Base-by-base conservation (phyloP, 2,888 invertebrate genomes). In the Aporophyla lueneburgensis region DNA sequence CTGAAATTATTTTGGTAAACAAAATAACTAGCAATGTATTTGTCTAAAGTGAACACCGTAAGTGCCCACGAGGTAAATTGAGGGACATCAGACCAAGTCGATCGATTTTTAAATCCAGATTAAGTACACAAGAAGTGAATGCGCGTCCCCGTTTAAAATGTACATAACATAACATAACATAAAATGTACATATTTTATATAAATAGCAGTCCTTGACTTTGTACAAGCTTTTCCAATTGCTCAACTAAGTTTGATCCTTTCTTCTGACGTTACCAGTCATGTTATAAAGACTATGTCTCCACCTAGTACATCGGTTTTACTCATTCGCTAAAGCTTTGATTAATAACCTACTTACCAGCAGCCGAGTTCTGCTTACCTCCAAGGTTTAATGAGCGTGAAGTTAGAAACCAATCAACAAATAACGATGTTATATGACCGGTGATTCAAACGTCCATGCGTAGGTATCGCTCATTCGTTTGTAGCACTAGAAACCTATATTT, bases 401-500 rank as follows among this genome's bases (percentile, higher is more conserved):
- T 43, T n/a, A 65, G 7, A 53, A 43, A 59, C n/a, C 63, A 59
- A 80, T 84, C 66, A 83, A 72, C 75, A 75, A 80, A 62, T 65
- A 80, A 74, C 46, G 61, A 59, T 49, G 56, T 56, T 77, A 62
- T 82, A 71, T 56, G 77, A 74, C n/a, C 14, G 53, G 43, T 83
- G 85, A 83, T 74, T 84, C 85, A 83, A 69, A 61, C 67, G 56
- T 61, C 27, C 56, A 65, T 16, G 59, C 76, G 58, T 56, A 63
- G 49, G 71, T 40, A 76, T 76, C 71, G 81, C 71, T 81, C 56
- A 76, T 61, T 71, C 76, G 81, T 74, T 65, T 58, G 46, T 49
- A 58, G 81, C 4, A 69, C 77, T 81, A 76, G 83, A 84, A 84
- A 84, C 85, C 81, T 77, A 80, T 84, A 76, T 84, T 77, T 53